Conservation (phyloP, 2,888 invertebrate genomes). For the Malthinus flaveolus region DNA sequence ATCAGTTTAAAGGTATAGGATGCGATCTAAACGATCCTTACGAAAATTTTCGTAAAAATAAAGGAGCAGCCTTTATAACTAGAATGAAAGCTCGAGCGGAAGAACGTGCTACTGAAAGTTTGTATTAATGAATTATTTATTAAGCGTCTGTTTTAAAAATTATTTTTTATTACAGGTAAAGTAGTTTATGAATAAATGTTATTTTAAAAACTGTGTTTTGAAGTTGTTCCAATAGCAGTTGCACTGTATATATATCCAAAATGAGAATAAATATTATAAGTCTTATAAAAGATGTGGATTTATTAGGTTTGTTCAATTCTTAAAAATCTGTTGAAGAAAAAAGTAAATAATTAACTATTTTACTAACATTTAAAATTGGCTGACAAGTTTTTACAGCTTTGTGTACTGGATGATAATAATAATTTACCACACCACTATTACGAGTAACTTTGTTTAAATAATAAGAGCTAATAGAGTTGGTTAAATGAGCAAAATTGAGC, state of each 20-base stretch:
- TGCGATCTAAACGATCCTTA: slow-evolving; percentile 93
- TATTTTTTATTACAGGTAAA: slow-evolving; percentile 11
- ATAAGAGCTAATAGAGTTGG: too few species aligned
- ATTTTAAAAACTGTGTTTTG: background rate
- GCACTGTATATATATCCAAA: background rate
- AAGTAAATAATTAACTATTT: too few species aligned
- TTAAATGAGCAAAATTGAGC: too few species aligned
- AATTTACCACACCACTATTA: too few species aligned
- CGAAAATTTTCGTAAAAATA: slow-evolving; percentile 95
- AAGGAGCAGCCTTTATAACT: slow-evolving; percentile 92
- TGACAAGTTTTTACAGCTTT: too few species aligned
- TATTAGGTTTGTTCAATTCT: background rate
- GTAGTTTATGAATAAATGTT: slow-evolving; percentile 7
- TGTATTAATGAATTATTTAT: slow-evolving; percentile 6
- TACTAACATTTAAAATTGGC: too few species aligned
- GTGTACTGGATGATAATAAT: too few species aligned
- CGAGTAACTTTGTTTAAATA: too few species aligned
- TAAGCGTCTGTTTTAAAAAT: background rate
- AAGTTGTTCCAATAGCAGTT: background rate
- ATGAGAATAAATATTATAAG: background rate
- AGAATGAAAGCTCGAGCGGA: slow-evolving; percentile 90
- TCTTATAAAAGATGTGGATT: background rate
- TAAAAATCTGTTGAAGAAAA: too few species aligned
- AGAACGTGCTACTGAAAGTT: slow-evolving; percentile 63
- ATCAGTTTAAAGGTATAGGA: slow-evolving; percentile 95